These are phyloP conservation scores for Drosophila truncata DNA, from an alignment of 1,140 invertebrate genomes.

Conservation along the genomic window DNA sequence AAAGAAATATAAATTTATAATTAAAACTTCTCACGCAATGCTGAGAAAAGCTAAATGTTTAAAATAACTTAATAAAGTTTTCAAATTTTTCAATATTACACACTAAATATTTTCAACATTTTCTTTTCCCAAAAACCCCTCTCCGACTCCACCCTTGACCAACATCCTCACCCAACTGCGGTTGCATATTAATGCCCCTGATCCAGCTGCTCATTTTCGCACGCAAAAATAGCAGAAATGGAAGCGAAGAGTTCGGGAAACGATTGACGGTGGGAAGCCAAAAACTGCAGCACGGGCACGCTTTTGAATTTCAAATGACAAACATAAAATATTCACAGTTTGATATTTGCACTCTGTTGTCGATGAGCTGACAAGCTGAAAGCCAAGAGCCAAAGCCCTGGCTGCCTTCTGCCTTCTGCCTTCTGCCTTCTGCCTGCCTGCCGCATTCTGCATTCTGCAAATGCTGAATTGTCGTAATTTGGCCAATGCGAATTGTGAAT, in stretches of 20 bases:
- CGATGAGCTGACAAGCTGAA: conserved; percentile 35
- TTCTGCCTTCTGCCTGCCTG: background rate
- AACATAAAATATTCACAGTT: conserved; percentile 75
- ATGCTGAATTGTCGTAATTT: conserved; percentile 63
- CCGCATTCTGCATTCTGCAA: conserved; percentile 12
- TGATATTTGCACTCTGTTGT: conserved; percentile 68
- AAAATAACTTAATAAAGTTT: no score
- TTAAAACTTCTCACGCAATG: background rate
- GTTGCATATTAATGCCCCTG: conserved; percentile 61
- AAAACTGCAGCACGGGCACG: conserved; percentile 40
- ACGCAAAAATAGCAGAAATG: conserved; percentile 50
- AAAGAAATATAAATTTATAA: no score
- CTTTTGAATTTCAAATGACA: conserved; percentile 79
- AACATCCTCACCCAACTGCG: conserved; percentile 4
- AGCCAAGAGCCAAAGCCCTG: conserved; percentile 17
- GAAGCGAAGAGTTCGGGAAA: conserved; percentile 31
- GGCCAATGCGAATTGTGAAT: conserved; percentile 41
- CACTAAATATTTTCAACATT: background rate
- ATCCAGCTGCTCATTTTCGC: conserved; percentile 71
- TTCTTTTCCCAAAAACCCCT: background rate
- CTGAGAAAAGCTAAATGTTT: rapidly evolving
- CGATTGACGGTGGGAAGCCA: conserved; percentile 28
- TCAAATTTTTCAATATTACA: background rate
- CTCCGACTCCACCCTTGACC: background rate
- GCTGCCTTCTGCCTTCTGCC: background rate